Evolutionary conservation across 1,140 invertebrate genomes (phyloP).

Genomic region (Drosophila micromelanica): DNA sequence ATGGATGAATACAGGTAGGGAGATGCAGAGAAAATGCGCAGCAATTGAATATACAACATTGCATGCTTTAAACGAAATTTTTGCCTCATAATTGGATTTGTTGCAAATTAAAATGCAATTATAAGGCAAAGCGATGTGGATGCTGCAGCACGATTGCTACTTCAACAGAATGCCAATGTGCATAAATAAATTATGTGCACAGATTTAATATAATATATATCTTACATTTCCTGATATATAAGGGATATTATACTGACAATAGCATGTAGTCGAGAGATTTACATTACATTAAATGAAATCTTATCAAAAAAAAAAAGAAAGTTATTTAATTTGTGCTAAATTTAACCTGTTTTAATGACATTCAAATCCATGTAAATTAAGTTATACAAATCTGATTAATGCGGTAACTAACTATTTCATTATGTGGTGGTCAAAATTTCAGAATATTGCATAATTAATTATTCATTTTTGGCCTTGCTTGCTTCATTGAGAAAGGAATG

Average conservation of each 20-base stretch:
- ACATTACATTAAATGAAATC: too few species aligned
- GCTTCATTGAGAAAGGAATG: not conserved
- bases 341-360: too few species aligned
- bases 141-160: too few species aligned
- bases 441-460: not conserved
- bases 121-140: conserved; percentile 19
- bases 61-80: conserved; percentile 54
- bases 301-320: too few species aligned
- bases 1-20: not conserved
- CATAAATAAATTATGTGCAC: too few species aligned
- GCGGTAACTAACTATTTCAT: too few species aligned
- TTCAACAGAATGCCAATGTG: not conserved
- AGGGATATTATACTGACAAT: too few species aligned
- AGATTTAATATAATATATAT: too few species aligned
- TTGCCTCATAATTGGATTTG: conserved; percentile 61
- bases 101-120: conserved; percentile 71
- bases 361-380: too few species aligned
- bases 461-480: not conserved
- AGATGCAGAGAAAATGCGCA: conserved; percentile 9
- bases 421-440: not conserved
- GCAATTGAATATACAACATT: conserved; percentile 54
- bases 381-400: not conserved
- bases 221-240: too few species aligned
- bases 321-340: too few species aligned
- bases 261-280: too few species aligned